phyloP scores from a whole-genome alignment of 2,113 vertebrate species.

The Rhegmatorhina hoffmannsi region DNA sequence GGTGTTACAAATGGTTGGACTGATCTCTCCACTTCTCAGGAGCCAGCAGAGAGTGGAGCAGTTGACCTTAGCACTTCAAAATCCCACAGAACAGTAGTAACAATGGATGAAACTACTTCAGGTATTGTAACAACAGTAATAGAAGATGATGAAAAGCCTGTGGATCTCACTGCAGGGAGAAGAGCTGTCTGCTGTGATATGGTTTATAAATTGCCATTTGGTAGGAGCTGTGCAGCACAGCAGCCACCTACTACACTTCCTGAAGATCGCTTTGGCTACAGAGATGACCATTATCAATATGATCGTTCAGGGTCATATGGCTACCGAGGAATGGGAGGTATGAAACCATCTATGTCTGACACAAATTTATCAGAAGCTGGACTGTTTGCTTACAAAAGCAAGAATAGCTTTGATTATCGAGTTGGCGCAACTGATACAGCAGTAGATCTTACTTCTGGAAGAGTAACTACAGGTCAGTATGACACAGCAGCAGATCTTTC shows the following conservation, averaged over 20 bases:
- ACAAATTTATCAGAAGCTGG: constrained; percentile 87
- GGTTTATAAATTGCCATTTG: constrained; percentile 95
- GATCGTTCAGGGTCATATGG: constrained; percentile 79
- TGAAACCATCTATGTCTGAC: constrained; percentile 90
- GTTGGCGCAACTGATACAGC: constrained; percentile 84
- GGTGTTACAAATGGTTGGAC: constrained; percentile 79
- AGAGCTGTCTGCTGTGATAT: constrained; percentile 95
- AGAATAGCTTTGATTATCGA: constrained; percentile 87
- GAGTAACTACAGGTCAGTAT: constrained; percentile 93
- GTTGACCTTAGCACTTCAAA: constrained; percentile 94
- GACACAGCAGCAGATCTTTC: constrained; percentile 81
- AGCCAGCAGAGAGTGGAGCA: constrained; percentile 75
- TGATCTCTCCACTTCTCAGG: constrained; percentile 67
- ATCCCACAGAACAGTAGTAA: constrained; percentile 86
- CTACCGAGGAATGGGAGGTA: constrained; percentile 84
- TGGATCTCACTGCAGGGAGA: constrained; percentile 93
- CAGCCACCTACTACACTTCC: constrained; percentile 86
- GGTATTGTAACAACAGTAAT: constrained; percentile 86
- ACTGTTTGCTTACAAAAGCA: constrained; percentile 88
- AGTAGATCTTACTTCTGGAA: constrained; percentile 94
- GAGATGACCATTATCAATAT: constrained; percentile 89
- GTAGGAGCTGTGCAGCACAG: constrained; percentile 89
- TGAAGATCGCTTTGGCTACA: constrained; percentile 87
- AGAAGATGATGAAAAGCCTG: constrained; percentile 92
- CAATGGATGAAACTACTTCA: constrained; percentile 83